phyloP scores from a whole-genome alignment of 2,113 vertebrate species.

The Oceanites oceanicus region DNA sequence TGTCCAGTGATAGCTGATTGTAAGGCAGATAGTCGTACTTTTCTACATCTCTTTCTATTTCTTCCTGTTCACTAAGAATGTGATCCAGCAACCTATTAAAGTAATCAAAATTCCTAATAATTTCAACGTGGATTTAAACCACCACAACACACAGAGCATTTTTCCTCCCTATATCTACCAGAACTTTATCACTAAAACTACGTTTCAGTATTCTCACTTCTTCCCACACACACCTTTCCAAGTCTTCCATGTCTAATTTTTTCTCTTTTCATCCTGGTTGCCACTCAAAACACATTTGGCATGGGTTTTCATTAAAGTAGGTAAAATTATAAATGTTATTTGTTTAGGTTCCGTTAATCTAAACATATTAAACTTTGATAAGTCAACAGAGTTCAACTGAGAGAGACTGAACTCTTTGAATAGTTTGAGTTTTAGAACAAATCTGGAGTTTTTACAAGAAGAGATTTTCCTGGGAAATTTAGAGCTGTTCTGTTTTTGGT shows the following conservation, averaged over 20 bases:
- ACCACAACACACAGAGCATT: rapidly evolving
- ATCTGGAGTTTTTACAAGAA: neutral
- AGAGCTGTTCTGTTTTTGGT: neutral
- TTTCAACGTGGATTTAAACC: neutral
- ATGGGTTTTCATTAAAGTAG: neutral
- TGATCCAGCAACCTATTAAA: neutral
- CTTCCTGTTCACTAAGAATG: neutral
- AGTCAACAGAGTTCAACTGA: neutral
- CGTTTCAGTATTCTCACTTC: neutral
- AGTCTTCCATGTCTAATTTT: neutral
- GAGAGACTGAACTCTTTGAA: neutral
- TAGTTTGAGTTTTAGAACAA: neutral
- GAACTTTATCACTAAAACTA: neutral
- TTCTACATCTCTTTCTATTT: neutral
- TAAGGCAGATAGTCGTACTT: neutral
- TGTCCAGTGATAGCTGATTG: neutral
- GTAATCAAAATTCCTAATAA: neutral
- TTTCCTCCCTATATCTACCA: neutral
- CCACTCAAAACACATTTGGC: neutral
- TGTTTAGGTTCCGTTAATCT: neutral
- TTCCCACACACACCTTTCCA: neutral
- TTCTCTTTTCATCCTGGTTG: neutral
- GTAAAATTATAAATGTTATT: neutral
- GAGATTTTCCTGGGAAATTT: neutral
- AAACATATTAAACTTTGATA: neutral